Evolutionary conservation across 1,140 invertebrate species (phyloP), one percentile per base, ranked within the genome.

Genomic region (Dreissena rostriformis): DNA sequence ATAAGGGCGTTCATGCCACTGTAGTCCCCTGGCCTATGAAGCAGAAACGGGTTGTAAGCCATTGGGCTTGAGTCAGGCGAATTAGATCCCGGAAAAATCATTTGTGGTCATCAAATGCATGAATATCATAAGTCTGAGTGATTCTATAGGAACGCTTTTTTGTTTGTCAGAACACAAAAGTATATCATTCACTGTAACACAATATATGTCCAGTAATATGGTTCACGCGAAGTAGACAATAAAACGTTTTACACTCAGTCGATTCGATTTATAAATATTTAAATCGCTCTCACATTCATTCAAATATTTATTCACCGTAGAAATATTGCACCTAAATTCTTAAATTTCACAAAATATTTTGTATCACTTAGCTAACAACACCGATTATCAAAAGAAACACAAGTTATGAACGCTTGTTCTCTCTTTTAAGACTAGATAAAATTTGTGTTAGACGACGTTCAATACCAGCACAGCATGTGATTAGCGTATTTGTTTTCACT

Each of bases 11-110:
- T 97, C 88, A 98, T 97, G 94, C 96, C 97, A 29, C 73, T 81
- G 94, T 98, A 98, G 95, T 98, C 97, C 91, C 97, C 97, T 92
- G 97, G 97, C 93, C 97, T 95, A 92, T 96, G 95, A 82, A 95
- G 90, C 63, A 95, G 94, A 94, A 94, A 96, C 91, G 93, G 95
- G 94, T 93, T 95, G 92, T 94, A 95, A 91, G 94, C 94, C 95
- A 94, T 94, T 57, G 75, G 81, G 66, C 73, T 71, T 68, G 74
- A 51, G 26, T 83, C 81, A n/a, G 81, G 73, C 19, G 67, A 76
- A 77, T 28, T 70, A 39, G 39, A 39, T 24, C 81, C 81, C 61
- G 81, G 73, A 53, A 67, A 83, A 24, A 83, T 83, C 81, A 83
- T 83, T 83, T 17, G 74, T 82, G 53, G 19, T 14, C 39, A 52